These are phyloP conservation scores for Platysternon megacephalum DNA, from an alignment of 2,113 vertebrate genomes.

Conservation along the genomic window DNA sequence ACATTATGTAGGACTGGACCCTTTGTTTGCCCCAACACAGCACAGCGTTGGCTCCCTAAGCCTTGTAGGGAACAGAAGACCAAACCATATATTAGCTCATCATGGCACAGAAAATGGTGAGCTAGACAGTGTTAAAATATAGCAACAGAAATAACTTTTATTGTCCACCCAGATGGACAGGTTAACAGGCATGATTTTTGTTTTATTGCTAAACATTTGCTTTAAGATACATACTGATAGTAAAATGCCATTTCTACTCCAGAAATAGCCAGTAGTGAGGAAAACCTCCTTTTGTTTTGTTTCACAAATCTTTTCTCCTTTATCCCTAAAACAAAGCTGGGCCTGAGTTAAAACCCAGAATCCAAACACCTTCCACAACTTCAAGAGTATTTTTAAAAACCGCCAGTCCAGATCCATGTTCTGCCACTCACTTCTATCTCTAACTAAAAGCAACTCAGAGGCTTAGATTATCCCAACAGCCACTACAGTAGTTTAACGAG, in stretches of 20 bases:
- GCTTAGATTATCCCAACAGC: slow-evolving; percentile 48
- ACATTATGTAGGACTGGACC: rapidly evolving
- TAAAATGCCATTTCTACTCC: neutral
- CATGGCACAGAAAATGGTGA: neutral
- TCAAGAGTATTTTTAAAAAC: neutral
- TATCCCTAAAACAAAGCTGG: neutral
- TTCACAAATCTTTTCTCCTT: neutral
- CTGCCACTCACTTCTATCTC: neutral
- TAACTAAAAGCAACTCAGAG: slow-evolving; percentile 38
- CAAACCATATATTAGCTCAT: neutral
- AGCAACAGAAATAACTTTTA: slow-evolving; percentile 6
- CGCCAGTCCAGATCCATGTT: slow-evolving; percentile 18
- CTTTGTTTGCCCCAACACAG: neutral
- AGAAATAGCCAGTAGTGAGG: neutral
- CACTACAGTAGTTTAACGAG: slow-evolving; percentile 18
- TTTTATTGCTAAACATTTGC: neutral
- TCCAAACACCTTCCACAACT: neutral
- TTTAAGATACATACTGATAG: neutral
- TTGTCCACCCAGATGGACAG: neutral
- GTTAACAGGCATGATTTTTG: neutral
- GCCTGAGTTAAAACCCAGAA: neutral
- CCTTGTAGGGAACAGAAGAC: neutral
- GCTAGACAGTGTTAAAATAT: neutral
- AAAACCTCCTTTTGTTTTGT: slow-evolving; percentile 10
- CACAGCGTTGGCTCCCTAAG: neutral